phyloP scores from a whole-genome alignment of 2,113 vertebrate species.

The Probosciger aterrimus region DNA sequence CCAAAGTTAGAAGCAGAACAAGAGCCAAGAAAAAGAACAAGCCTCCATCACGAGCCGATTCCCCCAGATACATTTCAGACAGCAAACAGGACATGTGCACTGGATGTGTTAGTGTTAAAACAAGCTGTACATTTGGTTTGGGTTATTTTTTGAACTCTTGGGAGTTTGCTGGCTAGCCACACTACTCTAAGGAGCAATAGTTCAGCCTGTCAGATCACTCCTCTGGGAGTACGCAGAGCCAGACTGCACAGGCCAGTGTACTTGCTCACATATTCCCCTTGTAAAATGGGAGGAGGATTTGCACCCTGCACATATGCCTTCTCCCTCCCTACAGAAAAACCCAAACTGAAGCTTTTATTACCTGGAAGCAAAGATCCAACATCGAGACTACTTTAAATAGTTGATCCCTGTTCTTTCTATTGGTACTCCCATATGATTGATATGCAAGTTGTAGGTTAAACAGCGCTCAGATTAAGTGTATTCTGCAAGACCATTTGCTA shows the following conservation, averaged over 20 bases:
- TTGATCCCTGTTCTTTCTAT: neutral
- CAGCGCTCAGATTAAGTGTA: neutral
- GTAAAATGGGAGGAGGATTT: neutral
- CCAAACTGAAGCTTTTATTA: neutral
- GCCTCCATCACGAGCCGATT: neutral
- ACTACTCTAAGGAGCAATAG: slow-evolving; percentile 34
- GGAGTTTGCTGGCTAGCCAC: slow-evolving; percentile 51
- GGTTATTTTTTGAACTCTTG: slow-evolving; percentile 50
- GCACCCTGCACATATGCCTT: neutral
- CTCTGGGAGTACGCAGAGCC: slow-evolving; percentile 31
- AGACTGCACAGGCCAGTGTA: neutral
- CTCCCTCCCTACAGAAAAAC: neutral
- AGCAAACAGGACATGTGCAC: neutral
- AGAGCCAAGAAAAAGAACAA: slow-evolving; percentile 38
- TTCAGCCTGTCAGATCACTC: slow-evolving; percentile 36
- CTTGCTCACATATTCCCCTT: neutral
- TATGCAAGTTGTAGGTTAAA: neutral
- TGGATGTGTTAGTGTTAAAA: neutral
- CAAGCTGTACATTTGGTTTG: slow-evolving; percentile 30
- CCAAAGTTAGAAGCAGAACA: neutral
- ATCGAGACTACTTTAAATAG: neutral
- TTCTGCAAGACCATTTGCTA: neutral
- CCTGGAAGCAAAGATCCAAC: neutral
- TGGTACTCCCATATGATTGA: neutral
- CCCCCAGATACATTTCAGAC: neutral